phyloP scores from a whole-genome alignment of 1,140 invertebrate species.

The Trigoniulus corallinus region DNA sequence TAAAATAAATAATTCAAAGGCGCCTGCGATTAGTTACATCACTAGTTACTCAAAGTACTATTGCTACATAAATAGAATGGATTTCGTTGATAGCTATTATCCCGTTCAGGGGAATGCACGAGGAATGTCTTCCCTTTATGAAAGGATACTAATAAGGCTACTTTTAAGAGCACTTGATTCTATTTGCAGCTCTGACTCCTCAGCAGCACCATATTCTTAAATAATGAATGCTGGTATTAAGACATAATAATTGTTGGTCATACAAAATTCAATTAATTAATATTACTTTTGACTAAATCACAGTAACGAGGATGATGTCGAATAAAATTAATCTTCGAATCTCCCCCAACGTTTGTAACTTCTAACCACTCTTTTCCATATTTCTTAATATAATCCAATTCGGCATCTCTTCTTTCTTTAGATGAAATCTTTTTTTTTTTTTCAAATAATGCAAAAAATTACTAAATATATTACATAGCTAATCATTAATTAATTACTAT shows the following conservation, averaged over 20 bases:
- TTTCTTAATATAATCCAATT: conserved; percentile 72
- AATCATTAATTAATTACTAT: conserved; percentile 14
- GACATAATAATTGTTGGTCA: conserved; percentile 3
- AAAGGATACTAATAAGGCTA: conserved; percentile 30
- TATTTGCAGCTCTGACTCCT: conserved; percentile 44
- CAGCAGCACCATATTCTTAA: conserved; percentile 60
- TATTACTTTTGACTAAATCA: conserved; percentile 36
- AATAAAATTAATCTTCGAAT: conserved; percentile 34
- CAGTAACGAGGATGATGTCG: conserved; percentile 54
- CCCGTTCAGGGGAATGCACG: too few relatives aligned
- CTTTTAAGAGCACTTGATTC: conserved; percentile 47
- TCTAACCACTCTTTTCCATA: conserved; percentile 53
- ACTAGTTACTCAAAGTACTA: too few relatives aligned
- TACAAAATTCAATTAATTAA: conserved; percentile 7
- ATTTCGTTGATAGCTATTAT: too few relatives aligned
- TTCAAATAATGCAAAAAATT: conserved; percentile 1
- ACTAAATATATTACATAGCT: background rate
- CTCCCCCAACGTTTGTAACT: conserved; percentile 25
- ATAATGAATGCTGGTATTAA: conserved; percentile 19
- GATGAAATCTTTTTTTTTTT: conserved; percentile 31
- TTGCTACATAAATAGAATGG: too few relatives aligned
- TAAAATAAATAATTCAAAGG: too few relatives aligned
- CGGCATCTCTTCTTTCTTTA: conserved; percentile 58
- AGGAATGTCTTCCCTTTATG: too few relatives aligned
- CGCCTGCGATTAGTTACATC: too few relatives aligned